Evolutionary conservation across 2,888 invertebrate genomes (phyloP).

Genomic region (Clitarchus hookeri): DNA sequence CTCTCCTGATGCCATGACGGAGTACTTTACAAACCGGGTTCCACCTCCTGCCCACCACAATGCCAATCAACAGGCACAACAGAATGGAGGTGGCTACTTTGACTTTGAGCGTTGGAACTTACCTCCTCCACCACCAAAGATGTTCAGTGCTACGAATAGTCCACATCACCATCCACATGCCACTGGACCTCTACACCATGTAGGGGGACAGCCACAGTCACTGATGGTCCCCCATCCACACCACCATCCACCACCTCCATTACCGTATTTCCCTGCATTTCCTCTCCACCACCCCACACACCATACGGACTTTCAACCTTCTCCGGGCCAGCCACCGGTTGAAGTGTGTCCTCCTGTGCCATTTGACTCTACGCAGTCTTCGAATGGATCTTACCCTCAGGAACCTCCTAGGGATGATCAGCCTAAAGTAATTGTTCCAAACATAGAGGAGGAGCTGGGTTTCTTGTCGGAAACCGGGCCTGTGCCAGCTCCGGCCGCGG

Average conservation of each 20-base stretch:
- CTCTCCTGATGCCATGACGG: conserved; percentile 60
- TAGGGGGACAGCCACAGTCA: conserved; percentile 66
- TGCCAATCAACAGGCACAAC: conserved; percentile 57
- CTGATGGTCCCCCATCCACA: conserved; percentile 68
- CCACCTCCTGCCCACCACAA: conserved; percentile 76
- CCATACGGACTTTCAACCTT: conserved; percentile 55
- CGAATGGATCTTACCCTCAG: conserved; percentile 34
- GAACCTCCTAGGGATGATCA: conserved; percentile 62
- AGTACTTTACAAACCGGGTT: conserved; percentile 62
- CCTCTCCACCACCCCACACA: conserved; percentile 61
- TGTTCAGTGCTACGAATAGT: conserved; percentile 62
- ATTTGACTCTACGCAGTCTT: conserved; percentile 64
- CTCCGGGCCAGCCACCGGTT: conserved; percentile 64
- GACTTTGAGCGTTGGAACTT: conserved; percentile 84
- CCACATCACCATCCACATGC: conserved; percentile 51
- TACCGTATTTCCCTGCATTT: conserved; percentile 78
- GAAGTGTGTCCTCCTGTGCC: conserved; percentile 67
- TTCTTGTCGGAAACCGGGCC: conserved; percentile 66
- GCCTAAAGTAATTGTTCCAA: conserved; percentile 85
- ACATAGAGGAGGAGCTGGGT: conserved; percentile 86
- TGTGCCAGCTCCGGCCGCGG: conserved; percentile 39
- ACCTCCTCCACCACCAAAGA: conserved; percentile 70
- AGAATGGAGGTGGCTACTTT: conserved; percentile 73
- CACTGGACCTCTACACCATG: conserved; percentile 60
- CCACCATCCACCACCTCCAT: conserved; percentile 64